Percentiles rank a stretch among this genome's conserved stretches.
phyloP scores from a whole-genome alignment of 2,888 invertebrate genomes.

The Drosophila ustulata region DNA sequence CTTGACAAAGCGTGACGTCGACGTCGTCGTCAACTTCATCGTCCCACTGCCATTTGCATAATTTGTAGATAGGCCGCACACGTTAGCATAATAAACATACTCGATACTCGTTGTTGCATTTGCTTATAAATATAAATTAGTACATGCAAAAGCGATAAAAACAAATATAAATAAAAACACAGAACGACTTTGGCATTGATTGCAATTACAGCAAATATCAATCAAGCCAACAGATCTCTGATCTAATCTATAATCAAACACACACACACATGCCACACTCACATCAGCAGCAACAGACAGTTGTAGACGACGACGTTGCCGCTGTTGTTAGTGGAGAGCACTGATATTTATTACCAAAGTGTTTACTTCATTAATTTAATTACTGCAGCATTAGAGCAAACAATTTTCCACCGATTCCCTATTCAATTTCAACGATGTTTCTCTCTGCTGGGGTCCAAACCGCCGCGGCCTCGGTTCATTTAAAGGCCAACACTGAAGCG shows the following conservation, averaged over 20 bases:
- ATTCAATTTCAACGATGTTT: constrained; percentile 5
- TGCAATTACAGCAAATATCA: constrained; percentile 60
- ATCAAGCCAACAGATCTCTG: constrained; percentile 46
- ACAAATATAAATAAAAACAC: constrained; percentile 49
- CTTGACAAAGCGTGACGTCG: constrained; percentile 46
- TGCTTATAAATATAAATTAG: constrained; percentile 37
- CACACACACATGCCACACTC: constrained; percentile 1
- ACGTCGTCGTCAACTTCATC: constrained; percentile 22
- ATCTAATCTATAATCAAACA: constrained; percentile 23
- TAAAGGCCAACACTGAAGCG: constrained; percentile 5
- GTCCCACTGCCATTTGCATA: constrained; percentile 75
- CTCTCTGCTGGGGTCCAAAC: neutral
- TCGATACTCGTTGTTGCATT: constrained; percentile 22
- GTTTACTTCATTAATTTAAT: constrained; percentile 48
- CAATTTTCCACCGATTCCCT: neutral
- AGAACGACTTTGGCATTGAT: constrained; percentile 70
- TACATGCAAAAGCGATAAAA: constrained; percentile 51
- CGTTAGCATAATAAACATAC: constrained; percentile 62
- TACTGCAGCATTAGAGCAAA: constrained; percentile 27
- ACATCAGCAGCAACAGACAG: neutral
- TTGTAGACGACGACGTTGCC: neutral
- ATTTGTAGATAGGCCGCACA: constrained; percentile 58
- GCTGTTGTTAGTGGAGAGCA: neutral
- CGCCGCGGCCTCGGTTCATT: constrained; percentile 19
- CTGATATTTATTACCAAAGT: constrained; percentile 1